A percentile compares a stretch with the other conserved stretches of the same genome.
phyloP scores from a whole-genome alignment of 2,797 vertebrate genomes.

The Brachyalestes nurse region DNA sequence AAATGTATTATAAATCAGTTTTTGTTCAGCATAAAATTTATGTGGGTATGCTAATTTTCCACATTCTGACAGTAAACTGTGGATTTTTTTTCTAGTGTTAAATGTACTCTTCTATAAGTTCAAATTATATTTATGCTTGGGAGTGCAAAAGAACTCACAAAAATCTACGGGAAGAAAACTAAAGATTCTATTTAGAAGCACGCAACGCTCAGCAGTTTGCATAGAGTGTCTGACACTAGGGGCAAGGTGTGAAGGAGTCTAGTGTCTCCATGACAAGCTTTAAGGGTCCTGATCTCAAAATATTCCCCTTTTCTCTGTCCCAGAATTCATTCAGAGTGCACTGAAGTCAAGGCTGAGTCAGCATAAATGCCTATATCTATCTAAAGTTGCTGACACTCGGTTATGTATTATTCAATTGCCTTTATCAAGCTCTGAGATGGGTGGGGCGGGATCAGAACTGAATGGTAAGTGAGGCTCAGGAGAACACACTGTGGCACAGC shows the following conservation, averaged over 20 bases:
- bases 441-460: conserved; percentile 59
- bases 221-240: neutral
- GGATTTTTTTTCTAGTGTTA: neutral
- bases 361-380: conserved; percentile 54
- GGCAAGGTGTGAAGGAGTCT: neutral
- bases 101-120: neutral
- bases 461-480: conserved; percentile 47
- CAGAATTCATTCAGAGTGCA: conserved; percentile 49
- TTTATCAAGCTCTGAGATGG: conserved; percentile 51
- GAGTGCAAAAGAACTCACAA: neutral
- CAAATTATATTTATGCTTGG: conserved; percentile 5
- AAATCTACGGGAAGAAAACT: neutral
- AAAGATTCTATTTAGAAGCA: neutral
- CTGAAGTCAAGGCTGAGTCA: conserved; percentile 63
- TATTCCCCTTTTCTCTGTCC: conserved; percentile 16
- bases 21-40: neutral
- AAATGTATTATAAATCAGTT: neutral
- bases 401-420: conserved; percentile 57
- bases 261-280: conserved; percentile 1
- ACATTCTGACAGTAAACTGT: neutral
- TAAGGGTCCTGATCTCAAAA: conserved; percentile 39
- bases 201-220: neutral
- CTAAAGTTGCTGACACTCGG: conserved; percentile 61
- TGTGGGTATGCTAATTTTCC: neutral
- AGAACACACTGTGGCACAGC: conserved; percentile 55